Evolutionary conservation across 2,113 vertebrate species (phyloP).

Genomic region (Aplodontia rufa): DNA sequence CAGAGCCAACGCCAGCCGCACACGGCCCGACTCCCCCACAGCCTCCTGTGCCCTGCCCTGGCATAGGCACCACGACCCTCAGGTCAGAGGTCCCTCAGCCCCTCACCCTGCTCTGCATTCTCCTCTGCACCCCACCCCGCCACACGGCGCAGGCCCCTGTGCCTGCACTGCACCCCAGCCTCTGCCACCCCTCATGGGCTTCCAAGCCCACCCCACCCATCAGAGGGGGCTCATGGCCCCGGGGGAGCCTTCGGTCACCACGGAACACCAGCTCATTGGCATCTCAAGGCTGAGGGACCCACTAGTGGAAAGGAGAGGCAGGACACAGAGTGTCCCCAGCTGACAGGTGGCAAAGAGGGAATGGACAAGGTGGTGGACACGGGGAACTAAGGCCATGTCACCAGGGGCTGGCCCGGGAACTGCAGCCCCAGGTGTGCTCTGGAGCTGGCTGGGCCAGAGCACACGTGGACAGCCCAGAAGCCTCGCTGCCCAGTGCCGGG

Average conservation of each 20-base stretch:
- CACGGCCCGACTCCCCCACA: too few species aligned
- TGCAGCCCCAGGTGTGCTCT: too few species aligned
- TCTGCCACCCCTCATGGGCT: accelerated
- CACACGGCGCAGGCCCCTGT: neutral
- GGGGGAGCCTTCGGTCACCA: too few species aligned
- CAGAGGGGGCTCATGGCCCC: neutral
- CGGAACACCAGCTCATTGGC: neutral
- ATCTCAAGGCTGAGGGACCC: neutral
- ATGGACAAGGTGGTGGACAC: neutral
- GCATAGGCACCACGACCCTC: too few species aligned
- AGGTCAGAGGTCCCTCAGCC: neutral
- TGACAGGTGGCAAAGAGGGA: neutral
- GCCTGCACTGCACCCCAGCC: neutral
- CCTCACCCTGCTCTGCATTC: neutral
- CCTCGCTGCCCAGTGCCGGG: too few species aligned
- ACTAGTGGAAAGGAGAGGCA: accelerated
- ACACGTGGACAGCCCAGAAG: neutral
- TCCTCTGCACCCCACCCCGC: neutral
- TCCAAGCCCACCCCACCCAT: accelerated
- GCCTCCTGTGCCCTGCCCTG: too few species aligned
- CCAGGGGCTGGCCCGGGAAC: too few species aligned
- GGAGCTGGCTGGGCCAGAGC: neutral
- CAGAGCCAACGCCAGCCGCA: too few species aligned
- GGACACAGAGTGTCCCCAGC: accelerated
- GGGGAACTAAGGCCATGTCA: accelerated